A percentile compares a stretch with the other conserved stretches of the same genome.
Evolutionary conservation across 2,797 vertebrate species (phyloP).

Genomic region (Propithecus deckenii): DNA sequence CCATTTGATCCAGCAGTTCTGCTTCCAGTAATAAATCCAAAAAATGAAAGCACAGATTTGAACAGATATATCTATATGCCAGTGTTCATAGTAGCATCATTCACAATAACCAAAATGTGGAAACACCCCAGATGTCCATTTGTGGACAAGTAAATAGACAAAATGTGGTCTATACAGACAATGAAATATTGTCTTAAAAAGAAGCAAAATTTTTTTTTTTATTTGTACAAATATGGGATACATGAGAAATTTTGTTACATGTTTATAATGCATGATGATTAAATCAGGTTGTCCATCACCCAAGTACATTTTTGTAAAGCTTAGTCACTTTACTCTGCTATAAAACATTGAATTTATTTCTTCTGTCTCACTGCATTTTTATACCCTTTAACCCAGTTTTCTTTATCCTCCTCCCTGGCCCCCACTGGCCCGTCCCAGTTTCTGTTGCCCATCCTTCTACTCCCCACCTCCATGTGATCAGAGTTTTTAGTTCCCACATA

Average conservation of each 20-base stretch:
- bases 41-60: background rate
- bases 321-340: background rate
- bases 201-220: background rate
- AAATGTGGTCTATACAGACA: background rate
- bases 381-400: background rate
- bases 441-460: background rate
- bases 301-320: background rate
- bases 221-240: background rate
- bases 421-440: background rate
- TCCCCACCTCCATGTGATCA: background rate
- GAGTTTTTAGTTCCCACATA: background rate
- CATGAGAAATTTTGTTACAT: background rate
- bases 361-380: background rate
- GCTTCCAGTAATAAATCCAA: background rate
- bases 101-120: background rate
- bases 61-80: background rate
- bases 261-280: background rate
- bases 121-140: background rate
- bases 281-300: background rate
- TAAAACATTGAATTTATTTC: background rate
- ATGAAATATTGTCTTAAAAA: background rate
- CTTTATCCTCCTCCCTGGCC: background rate
- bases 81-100: background rate
- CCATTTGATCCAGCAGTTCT: background rate
- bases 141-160: background rate